Conservation (phyloP, 2,888 invertebrate genomes). For the Andrena chrysosceles region DNA sequence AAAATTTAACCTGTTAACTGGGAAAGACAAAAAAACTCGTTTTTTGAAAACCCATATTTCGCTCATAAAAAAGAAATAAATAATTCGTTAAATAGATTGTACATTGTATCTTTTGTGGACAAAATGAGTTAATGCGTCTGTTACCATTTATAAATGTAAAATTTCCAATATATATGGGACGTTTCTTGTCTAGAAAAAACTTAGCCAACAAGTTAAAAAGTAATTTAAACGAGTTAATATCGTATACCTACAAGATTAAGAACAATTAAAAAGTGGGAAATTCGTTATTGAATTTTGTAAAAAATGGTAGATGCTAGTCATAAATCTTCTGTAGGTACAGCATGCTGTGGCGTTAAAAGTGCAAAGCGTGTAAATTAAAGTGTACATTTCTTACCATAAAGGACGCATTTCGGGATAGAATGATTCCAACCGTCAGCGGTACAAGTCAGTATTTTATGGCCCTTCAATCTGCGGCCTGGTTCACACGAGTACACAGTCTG, state of each 20-base stretch:
- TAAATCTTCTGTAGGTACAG: not conserved
- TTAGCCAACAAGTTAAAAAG: no score
- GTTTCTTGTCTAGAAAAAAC: no score
- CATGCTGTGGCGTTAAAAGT: not conserved
- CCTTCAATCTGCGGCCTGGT: constrained; percentile 77
- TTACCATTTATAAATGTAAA: no score
- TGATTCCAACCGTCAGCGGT: constrained; percentile 78
- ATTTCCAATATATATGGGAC: no score
- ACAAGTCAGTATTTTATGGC: constrained; percentile 80
- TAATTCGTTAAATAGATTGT: no score
- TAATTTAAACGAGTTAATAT: no score
- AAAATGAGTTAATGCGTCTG: no score
- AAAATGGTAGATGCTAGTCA: not conserved
- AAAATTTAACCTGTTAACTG: not conserved
- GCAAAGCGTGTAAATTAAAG: constrained; percentile 23
- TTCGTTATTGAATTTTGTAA: not conserved
- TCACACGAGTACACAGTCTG: constrained; percentile 80
- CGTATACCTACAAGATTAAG: not conserved
- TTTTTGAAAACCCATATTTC: no score
- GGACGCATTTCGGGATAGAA: constrained; percentile 78
- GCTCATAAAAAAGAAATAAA: no score
- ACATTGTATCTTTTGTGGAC: no score
- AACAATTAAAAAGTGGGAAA: not conserved
- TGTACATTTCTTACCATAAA: constrained; percentile 71
- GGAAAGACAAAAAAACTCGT: not conserved